These are phyloP conservation scores for Cinclus cinclus DNA, from an alignment of 2,113 vertebrate species.

Conservation along the genomic window DNA sequence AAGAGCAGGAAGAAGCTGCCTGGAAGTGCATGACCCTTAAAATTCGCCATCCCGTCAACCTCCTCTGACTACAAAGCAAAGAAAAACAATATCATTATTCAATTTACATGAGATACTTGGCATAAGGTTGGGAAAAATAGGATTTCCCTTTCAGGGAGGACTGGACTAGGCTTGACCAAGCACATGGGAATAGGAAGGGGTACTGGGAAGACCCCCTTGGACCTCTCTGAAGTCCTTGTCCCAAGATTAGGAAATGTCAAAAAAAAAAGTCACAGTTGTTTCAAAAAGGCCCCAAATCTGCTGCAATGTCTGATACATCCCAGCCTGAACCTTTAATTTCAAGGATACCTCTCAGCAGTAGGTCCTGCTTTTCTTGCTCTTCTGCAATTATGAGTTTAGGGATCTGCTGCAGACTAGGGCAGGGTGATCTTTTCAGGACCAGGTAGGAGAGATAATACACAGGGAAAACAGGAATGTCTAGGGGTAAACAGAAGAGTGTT, in stretches of 20 bases:
- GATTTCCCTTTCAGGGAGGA: not conserved
- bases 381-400: not conserved
- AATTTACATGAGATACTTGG: not conserved
- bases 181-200: not conserved
- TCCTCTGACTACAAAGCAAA: not conserved
- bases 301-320: not conserved
- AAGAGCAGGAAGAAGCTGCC: constrained; percentile 89
- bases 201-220: not conserved
- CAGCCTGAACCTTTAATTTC: not conserved
- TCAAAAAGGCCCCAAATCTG: not conserved
- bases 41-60: constrained; percentile 84
- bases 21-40: constrained; percentile 92
- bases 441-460: not conserved
- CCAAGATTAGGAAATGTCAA: not conserved
- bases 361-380: not conserved
- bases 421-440: not conserved
- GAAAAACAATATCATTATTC: not conserved
- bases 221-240: not conserved
- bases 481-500: not conserved
- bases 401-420: not conserved
- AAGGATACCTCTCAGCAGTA: not conserved
- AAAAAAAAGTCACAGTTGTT: not conserved
- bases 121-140: fast-evolving
- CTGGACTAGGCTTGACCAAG: not conserved
- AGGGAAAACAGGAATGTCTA: not conserved